Evolutionary conservation across 2,888 invertebrate species (phyloP).

Genomic region (Eupithecia dodoneata): DNA sequence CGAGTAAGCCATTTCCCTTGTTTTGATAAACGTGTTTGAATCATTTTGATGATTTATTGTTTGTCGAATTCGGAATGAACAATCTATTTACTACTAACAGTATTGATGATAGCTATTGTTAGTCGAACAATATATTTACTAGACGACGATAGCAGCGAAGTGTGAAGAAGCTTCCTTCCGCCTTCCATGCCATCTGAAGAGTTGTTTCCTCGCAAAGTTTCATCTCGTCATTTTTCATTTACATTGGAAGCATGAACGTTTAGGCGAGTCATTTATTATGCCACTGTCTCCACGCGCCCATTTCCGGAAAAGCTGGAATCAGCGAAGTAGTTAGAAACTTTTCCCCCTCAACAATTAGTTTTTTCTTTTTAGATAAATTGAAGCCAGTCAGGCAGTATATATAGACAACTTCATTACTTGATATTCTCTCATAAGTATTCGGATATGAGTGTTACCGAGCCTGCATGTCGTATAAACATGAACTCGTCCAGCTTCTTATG

Average conservation of each 20-base stretch:
- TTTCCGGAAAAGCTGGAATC: slow-evolving; percentile 7
- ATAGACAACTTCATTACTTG: background rate
- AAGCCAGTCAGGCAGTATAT: background rate
- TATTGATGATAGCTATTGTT: background rate
- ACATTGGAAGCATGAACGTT: slow-evolving; percentile 27
- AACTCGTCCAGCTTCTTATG: background rate
- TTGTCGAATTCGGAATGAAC: background rate
- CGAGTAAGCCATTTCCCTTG: slow-evolving; percentile 16
- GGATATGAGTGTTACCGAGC: background rate
- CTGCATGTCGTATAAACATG: background rate
- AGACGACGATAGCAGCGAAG: background rate
- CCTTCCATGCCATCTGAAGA: background rate
- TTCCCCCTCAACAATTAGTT: background rate
- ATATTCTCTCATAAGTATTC: background rate
- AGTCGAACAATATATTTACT: background rate
- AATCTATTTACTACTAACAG: background rate
- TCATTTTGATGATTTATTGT: background rate
- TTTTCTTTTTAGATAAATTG: background rate
- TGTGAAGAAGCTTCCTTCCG: background rate
- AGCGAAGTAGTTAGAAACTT: background rate
- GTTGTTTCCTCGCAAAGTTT: background rate
- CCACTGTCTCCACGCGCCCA: background rate
- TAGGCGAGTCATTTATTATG: slow-evolving; percentile 1
- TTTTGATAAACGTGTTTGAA: slow-evolving; percentile 8
- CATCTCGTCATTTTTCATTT: slow-evolving; percentile 3